Evolutionary conservation across 2,113 vertebrate species (phyloP).

Genomic region (Rhodinocichla rosea): DNA sequence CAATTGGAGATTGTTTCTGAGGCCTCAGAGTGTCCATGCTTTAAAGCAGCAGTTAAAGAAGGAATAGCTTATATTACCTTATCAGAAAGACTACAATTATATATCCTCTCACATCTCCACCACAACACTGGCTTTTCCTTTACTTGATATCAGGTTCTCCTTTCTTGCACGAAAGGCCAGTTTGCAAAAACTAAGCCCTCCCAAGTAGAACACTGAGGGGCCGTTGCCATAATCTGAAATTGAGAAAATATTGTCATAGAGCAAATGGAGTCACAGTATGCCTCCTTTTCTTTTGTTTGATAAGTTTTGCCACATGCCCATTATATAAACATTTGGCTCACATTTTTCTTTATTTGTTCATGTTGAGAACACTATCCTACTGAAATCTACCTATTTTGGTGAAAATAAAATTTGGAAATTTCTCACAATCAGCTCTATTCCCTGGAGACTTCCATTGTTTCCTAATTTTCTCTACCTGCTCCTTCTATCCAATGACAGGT

Average conservation of each 20-base stretch:
- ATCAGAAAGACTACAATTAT: not conserved
- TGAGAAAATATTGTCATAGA: not conserved
- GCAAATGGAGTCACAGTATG: not conserved
- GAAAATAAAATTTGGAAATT: not conserved
- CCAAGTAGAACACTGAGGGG: not conserved
- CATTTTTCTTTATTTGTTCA: not conserved
- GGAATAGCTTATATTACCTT: not conserved
- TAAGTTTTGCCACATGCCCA: not conserved
- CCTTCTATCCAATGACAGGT: not conserved
- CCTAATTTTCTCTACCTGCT: not conserved
- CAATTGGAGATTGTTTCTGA: not conserved
- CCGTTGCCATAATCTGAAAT: not conserved
- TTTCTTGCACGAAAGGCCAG: not conserved
- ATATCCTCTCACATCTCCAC: not conserved
- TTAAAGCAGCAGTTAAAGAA: not conserved
- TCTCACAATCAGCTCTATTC: not conserved
- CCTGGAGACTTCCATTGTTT: not conserved
- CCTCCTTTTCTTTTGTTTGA: not conserved
- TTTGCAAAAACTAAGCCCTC: not conserved
- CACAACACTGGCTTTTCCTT: not conserved
- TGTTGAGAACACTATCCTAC: not conserved
- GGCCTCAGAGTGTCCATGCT: not conserved
- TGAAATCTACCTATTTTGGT: not conserved
- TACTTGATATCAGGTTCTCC: not conserved
- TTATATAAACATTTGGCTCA: not conserved